Evolutionary conservation across 2,888 invertebrate species (phyloP), one percentile per base, ranked within the genome.

Genomic region (Agonopterix heracliana): DNA sequence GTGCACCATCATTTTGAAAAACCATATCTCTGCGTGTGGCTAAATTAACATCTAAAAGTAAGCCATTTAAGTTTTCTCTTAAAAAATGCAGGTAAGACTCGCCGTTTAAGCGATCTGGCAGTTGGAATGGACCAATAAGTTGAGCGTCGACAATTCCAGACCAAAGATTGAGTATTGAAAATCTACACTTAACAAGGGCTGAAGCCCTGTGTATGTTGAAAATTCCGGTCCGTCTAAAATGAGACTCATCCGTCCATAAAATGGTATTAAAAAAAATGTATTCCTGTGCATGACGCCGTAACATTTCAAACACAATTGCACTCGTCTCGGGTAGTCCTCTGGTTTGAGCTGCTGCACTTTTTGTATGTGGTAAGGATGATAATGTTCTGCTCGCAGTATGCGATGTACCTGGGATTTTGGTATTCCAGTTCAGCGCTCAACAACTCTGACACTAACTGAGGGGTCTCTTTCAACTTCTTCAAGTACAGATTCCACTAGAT

Each of bases 251-350:
- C 9, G 46, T 49, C 49, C 49, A 49, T 42, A 49, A 49, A 41
- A 46, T 42, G 5, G 2, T 49, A 8, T 49, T 34, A 12, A 49
- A 49, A 45, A 41, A 45, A 41, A 17, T 14, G 3, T 11, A 13
- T 14, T 49, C 35, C 34, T 49, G 40, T 41, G 26, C 45, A 34
- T 49, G 41, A 41, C 49, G 45, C 42, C 49, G 40, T 46, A 49
- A 45, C 45, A 49, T 49, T 49, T 49, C 49, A 12, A 14, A 51
- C 52, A 55, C 45, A 56, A 55, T 36, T 48, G 44, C 44, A 55
- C 41, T 34, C 50, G 50, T 50, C 45, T 51, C 38, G 54, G 51
- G 44, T 45, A 47, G 44, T 55, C 50, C 17, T 48, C 44, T 26
- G 51, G 54, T 11, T 35, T 35, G 9, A 35, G 35, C 40, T 40